Evolutionary conservation across 2,888 invertebrate species (phyloP), one percentile per base, ranked within the genome.

Genomic region (Stegana nigrithorax): DNA sequence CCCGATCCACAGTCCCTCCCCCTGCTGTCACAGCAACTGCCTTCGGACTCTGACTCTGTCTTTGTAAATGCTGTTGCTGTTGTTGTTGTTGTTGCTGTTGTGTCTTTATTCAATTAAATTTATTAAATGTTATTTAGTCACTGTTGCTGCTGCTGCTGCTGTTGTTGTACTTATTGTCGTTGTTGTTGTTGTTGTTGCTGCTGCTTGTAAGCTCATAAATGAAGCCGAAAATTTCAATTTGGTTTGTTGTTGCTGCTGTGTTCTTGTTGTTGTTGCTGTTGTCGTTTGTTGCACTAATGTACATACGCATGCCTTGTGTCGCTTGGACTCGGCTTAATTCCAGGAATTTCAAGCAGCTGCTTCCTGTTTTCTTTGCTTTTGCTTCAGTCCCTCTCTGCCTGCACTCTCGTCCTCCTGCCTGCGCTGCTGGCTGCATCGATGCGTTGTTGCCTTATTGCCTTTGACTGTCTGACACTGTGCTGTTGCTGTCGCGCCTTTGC

Each of bases 281-380:
- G 32, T 27, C n/a, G 23, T 21, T 25, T 36, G 36, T 29, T 47
- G 25, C 25, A 23, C 36, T 59, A n/a, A n/a, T n/a, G n/a, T 50
- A 53, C 57, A 51, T 68, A 65, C 56, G 61, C 59, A 72, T 69
- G n/a, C 4, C 17, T 14, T 39, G 14, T 39, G 39, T 39, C 39
- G 8, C 4, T 39, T 10, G n/a, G 25, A 23, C 25, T 47, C 23
- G 10, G 12, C 36, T 55, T 21, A 55, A 55, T 75, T 75, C 75
- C 70, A 69, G 75, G 80, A 80, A 75, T 73, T 75, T 75, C 70
- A 68, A 78, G 80, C 75, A 80, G 75, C 75, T 75, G 75, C 80
- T 75, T 75, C 80, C 75, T 75, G 78, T 67, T 55, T 53, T 55
- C 21, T 57, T 57, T 39, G 39, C 39, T 23, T 39, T 56, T 56